Conservation (phyloP, 2,888 invertebrate genomes). For the Acanthococcus lagerstroemiae region DNA sequence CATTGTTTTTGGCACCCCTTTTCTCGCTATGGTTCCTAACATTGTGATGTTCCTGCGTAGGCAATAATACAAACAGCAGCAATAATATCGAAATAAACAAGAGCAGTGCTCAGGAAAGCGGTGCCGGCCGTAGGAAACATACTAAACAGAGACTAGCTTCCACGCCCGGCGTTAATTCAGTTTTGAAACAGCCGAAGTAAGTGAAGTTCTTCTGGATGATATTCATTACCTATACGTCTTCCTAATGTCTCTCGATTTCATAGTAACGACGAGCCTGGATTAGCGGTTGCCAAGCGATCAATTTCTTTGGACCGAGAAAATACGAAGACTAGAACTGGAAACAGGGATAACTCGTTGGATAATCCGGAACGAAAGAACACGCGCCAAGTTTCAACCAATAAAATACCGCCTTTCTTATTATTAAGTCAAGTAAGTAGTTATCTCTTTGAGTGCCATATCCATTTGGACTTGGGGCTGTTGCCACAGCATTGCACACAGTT, state of each 20-base stretch:
- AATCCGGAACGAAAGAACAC: slow-evolving; percentile 34
- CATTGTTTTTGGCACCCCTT: no score
- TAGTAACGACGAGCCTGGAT: slow-evolving; percentile 18
- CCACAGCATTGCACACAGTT: no score
- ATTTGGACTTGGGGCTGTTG: neutral
- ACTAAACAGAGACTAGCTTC: slow-evolving; percentile 14
- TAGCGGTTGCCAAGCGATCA: slow-evolving; percentile 34
- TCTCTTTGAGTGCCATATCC: neutral
- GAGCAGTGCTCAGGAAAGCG: neutral
- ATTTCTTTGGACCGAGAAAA: slow-evolving; percentile 36
- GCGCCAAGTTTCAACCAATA: slow-evolving; percentile 32
- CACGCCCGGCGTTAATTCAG: slow-evolving; percentile 9
- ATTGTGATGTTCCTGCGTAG: neutral
- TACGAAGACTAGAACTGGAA: slow-evolving; percentile 31
- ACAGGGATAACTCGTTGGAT: slow-evolving; percentile 35
- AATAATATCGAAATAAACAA: neutral
- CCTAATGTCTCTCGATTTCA: neutral
- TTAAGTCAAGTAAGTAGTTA: slow-evolving; percentile 37
- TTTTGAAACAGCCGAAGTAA: slow-evolving; percentile 16
- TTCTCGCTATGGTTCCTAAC: neutral
- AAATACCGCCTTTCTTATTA: slow-evolving; percentile 36
- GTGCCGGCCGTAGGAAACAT: slow-evolving; percentile 13
- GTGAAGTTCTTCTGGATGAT: neutral
- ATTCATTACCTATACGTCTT: no score
- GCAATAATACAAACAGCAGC: neutral